These are phyloP conservation scores for Ceratoteleas bidentatus DNA, from an alignment of 1,140 invertebrate species.

Conservation along the genomic window DNA sequence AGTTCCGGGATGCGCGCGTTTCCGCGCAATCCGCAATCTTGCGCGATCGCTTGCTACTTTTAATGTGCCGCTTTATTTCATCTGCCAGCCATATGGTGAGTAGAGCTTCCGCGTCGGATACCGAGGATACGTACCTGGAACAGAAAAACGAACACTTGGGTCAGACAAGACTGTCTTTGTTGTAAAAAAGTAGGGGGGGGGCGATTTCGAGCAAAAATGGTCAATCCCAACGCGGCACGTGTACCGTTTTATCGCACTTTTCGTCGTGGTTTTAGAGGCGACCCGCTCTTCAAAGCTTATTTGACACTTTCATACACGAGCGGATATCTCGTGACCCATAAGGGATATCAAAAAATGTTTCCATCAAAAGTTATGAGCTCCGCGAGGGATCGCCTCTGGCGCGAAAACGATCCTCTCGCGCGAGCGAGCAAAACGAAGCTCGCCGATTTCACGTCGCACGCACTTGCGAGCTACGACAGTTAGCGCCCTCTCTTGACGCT, in stretches of 20 bases:
- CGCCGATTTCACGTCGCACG: slow-evolving; percentile 29
- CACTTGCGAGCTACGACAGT: slow-evolving; percentile 26
- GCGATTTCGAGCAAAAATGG: no score
- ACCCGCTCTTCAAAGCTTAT: slow-evolving; percentile 63
- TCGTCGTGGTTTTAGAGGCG: slow-evolving; percentile 45
- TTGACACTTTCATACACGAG: slow-evolving; percentile 66
- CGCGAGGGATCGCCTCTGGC: slow-evolving; percentile 51
- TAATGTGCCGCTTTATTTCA: no score
- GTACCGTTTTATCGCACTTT: slow-evolving; percentile 54
- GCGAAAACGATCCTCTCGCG: slow-evolving; percentile 53
- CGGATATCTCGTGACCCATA: slow-evolving; percentile 63
- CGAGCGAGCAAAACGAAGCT: slow-evolving; percentile 52
- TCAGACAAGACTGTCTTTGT: no score
- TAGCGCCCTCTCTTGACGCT: slow-evolving; percentile 1
- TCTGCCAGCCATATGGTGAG: no score
- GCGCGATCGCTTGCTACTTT: no score
- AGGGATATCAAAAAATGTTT: slow-evolving; percentile 65
- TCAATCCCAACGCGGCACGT: slow-evolving; percentile 33
- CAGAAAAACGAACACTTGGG: no score
- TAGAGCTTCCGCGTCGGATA: no score
- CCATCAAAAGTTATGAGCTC: slow-evolving; percentile 64
- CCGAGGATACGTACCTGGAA: no score
- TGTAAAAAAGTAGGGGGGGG: no score
- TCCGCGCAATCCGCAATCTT: no score
- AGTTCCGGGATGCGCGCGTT: no score